These are phyloP conservation scores for Nannobrachium achirus DNA, from an alignment of 2,113 vertebrate species.

Conservation along the genomic window DNA sequence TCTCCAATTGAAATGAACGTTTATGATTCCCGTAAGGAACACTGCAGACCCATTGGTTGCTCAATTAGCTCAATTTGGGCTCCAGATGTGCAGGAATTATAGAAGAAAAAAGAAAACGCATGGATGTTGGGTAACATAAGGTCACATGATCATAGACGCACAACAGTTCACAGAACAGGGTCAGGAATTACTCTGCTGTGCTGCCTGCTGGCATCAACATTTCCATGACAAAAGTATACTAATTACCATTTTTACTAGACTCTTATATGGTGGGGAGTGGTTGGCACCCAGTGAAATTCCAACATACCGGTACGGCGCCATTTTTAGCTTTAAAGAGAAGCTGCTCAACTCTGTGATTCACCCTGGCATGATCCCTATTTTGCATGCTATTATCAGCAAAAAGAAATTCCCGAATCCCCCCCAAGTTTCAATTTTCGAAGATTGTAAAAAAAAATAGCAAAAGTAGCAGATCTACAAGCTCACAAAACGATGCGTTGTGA, in stretches of 20 bases:
- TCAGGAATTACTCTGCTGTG: slow-evolving; percentile 50
- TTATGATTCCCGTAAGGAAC: slow-evolving; percentile 37
- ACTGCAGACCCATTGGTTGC: slow-evolving; percentile 3
- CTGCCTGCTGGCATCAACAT: slow-evolving; percentile 40
- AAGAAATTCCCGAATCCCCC: too few relatives aligned
- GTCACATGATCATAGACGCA: slow-evolving; percentile 36
- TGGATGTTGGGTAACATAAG: slow-evolving; percentile 4
- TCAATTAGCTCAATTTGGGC: slow-evolving; percentile 41
- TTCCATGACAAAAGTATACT: slow-evolving; percentile 55
- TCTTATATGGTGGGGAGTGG: slow-evolving; percentile 31
- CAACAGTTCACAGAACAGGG: slow-evolving; percentile 22
- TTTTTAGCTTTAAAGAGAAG: too few relatives aligned
- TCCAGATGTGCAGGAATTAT: slow-evolving; percentile 58
- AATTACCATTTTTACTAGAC: slow-evolving; percentile 59
- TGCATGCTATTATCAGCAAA: neutral
- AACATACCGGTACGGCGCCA: slow-evolving; percentile 28
- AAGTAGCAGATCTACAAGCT: too few relatives aligned
- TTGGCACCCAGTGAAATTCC: slow-evolving; percentile 50
- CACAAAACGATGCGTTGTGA: too few relatives aligned
- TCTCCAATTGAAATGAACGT: slow-evolving; percentile 11
- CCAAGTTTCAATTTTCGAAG: too few relatives aligned
- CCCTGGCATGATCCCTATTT: neutral
- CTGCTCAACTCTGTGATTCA: too few relatives aligned
- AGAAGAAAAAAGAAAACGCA: slow-evolving; percentile 6
- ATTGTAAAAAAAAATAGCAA: too few relatives aligned